Conservation (phyloP, 2,797 vertebrate genomes). For the Pagetopsis macropterus region DNA sequence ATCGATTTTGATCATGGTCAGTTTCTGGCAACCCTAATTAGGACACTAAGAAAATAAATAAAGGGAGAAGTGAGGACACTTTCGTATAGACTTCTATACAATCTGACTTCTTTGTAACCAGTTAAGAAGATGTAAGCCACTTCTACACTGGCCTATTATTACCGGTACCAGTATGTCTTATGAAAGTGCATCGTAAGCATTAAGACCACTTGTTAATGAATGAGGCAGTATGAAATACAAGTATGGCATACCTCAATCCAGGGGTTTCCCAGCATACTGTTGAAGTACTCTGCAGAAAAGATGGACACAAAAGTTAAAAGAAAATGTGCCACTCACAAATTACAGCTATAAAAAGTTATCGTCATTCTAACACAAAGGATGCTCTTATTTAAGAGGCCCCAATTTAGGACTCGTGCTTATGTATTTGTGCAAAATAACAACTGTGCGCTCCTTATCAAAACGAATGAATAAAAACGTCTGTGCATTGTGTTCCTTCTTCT, state of each 20-base stretch:
- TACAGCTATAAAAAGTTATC: not conserved
- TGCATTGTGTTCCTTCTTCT: not conserved
- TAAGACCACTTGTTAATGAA: not conserved
- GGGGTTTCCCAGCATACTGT: conserved; percentile 95
- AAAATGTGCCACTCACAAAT: not conserved
- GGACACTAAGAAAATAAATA: too few relatives aligned
- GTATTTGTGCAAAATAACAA: not conserved
- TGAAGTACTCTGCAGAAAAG: conserved; percentile 90
- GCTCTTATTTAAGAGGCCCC: not conserved
- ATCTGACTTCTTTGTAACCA: too few relatives aligned
- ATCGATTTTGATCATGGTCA: too few relatives aligned
- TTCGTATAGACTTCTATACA: too few relatives aligned
- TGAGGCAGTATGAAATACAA: not conserved
- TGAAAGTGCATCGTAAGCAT: not conserved
- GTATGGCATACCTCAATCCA: conserved; percentile 93
- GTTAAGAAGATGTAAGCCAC: too few relatives aligned
- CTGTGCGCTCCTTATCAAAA: not conserved
- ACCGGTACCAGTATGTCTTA: not conserved
- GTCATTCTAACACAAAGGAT: not conserved
- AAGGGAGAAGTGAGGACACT: too few relatives aligned
- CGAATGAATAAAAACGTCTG: not conserved
- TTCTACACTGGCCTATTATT: not conserved
- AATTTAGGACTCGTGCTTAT: not conserved
- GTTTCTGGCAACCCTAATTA: too few relatives aligned
- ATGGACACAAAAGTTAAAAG: conserved; percentile 9